Base-by-base conservation (phyloP, 2,888 invertebrate species). In the Agriopis aurantiaria region DNA sequence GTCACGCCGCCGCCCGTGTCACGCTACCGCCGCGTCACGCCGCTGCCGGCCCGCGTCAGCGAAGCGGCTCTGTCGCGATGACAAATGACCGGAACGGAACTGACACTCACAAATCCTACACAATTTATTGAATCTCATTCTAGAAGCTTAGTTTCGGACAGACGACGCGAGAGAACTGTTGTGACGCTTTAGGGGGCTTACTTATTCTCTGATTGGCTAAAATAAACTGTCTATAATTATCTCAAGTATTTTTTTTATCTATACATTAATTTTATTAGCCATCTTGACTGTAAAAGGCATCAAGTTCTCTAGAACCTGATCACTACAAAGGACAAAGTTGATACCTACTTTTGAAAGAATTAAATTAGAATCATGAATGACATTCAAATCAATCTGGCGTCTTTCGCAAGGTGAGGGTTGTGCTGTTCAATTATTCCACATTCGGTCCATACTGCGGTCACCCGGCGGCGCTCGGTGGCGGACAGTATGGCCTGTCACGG, bases 11-110 rank as follows among this genome's bases (percentile, higher is more conserved):
- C 17, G 17, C 45, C 2, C 45, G 45, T 9, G 45, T 3, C 9
- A 9, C 45, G 45, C 45, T 0, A n/a, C 3, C 45, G 4, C 45
- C 11, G 45, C 9, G 3, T 6, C 41, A 8, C 10, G 17, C 17
- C 17, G 17, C 17, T 2, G 17, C 17, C 17, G 17, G 5, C 46
- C 12, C 0, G 11, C 10, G 5, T 8, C 43, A 10, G 1, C 4
- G 5, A 5, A 33, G 4, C 1, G 33, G 33, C 66, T 58, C 49
- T 43, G 61, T 43, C 63, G 53, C 67, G 67, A 71, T 69, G 74
- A 74, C 69, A 63, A 68, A 74, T 60, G 71, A 71, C 48, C 65
- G 48, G 52, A 64, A 55, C 64, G 53, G 57, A 63, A 63, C 59
- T 56, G 59, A 59, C 56, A 11, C 48, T 52, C 45, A 67, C 65